Percentiles rank a stretch among this genome's conserved stretches.
Conservation (phyloP, 2,888 invertebrate genomes). For the Pollenia angustigena region DNA sequence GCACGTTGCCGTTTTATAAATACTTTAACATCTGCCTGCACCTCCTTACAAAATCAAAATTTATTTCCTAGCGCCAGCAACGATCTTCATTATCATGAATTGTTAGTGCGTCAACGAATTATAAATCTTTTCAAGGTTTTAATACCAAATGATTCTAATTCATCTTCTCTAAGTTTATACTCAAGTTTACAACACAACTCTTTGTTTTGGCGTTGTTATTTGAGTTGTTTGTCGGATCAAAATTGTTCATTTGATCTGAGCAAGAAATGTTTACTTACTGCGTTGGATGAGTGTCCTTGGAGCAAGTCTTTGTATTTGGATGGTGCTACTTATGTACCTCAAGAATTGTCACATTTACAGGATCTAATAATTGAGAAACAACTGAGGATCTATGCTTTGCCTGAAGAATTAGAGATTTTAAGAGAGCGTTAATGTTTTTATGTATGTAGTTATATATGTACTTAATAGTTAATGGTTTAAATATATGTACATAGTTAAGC, state of each 20-base stretch:
- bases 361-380: conserved; percentile 91
- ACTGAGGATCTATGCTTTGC: conserved; percentile 89
- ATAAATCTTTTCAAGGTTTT: conserved; percentile 79
- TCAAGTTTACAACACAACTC: conserved; percentile 82
- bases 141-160: conserved; percentile 71
- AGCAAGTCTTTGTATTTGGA: conserved; percentile 88
- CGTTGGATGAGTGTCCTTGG: conserved; percentile 88
- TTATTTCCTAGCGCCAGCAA: conserved; percentile 12
- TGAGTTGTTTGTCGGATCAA: conserved; percentile 85
- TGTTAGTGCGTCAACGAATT: conserved; percentile 79
- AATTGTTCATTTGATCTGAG: conserved; percentile 80
- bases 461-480: too few relatives aligned
- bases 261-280: conserved; percentile 84
- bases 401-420: conserved; percentile 89
- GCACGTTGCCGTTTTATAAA: conserved; percentile 79
- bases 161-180: conserved; percentile 57
- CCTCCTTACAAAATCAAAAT: not conserved
- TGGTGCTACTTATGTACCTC: conserved; percentile 87
- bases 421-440: conserved; percentile 78
- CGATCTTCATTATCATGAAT: conserved; percentile 75
- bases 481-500: too few relatives aligned
- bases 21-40: conserved; percentile 29
- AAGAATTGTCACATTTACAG: conserved; percentile 88
- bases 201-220: conserved; percentile 87
- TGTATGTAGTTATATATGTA: not conserved